These are phyloP conservation scores for Montipora foliosa DNA, from an alignment of 64 coral and sea anemone genomes.

Conservation along the genomic window DNA sequence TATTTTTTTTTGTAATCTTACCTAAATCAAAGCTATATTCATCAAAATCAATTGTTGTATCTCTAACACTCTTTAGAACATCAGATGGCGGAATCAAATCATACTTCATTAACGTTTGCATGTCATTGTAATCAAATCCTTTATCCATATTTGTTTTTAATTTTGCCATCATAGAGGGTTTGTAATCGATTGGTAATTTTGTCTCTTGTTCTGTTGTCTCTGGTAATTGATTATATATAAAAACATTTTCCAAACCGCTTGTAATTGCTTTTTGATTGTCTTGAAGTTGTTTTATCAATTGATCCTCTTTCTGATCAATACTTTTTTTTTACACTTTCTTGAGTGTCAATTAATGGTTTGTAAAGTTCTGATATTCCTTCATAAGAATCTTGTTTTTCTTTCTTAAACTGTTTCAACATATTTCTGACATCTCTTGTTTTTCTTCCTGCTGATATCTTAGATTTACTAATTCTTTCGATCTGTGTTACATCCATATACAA, in stretches of 20 bases:
- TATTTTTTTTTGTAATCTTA: no score
- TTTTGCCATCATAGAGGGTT: neutral
- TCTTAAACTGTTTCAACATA: neutral
- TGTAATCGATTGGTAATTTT: constrained; percentile 14
- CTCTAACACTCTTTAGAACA: neutral
- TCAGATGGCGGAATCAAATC: neutral
- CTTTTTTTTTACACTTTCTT: neutral
- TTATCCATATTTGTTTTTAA: neutral
- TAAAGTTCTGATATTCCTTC: neutral
- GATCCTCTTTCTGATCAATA: neutral
- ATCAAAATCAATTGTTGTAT: neutral
- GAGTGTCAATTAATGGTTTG: constrained; percentile 49
- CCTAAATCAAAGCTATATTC: neutral
- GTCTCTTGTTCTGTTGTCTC: neutral
- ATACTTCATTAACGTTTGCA: neutral
- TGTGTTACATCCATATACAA: constrained; percentile 31
- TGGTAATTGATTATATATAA: neutral
- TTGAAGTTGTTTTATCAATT: neutral
- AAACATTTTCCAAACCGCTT: neutral
- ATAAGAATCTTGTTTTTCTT: constrained; percentile 40
- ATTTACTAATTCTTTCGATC: neutral
- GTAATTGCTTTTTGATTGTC: neutral
- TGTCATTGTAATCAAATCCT: no score
- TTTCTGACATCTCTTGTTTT: constrained; percentile 4
- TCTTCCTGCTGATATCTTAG: neutral